Base-by-base conservation (phyloP, 2,797 vertebrate species). In the Ctenopoma multispine region DNA sequence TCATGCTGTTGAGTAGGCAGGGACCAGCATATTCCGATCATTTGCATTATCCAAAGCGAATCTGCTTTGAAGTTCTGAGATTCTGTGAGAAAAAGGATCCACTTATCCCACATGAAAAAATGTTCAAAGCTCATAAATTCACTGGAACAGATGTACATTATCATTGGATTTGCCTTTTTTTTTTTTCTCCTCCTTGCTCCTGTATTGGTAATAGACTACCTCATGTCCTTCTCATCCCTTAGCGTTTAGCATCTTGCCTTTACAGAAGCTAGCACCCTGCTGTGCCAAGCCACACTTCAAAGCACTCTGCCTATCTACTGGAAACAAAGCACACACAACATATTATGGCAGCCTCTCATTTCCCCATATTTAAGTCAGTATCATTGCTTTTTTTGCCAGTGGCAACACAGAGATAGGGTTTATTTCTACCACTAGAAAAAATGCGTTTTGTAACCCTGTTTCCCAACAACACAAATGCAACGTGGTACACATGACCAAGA, bases 81-180 rank as follows among this genome's bases (percentile, higher is more conserved):
- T 96, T 96, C 95, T 95, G 96, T 95, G 95, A 96, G 96, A 96
- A 97, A 96, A 93, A 96, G 93, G 95, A 94, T 96, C 95, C 95
- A 96, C 96, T 98, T 97, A 97, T 96, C 95, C 96, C 92, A 94
- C 95, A 96, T 96, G 95, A 87, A 97, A 96, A 96, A 96, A 96
- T 95, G 93, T 98, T 98, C 96, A 98, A 98, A 98, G 96, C 96
- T 94, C 95, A 96, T 97, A 98, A 97, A 98, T 96, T 96, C 95
- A 94, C 94, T 95, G 96, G 96, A 98, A 98, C 96, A 98, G 96
- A 98, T 98, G 96, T 97, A 98, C 95, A 97, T 97, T 98, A 97
- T 98, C 96, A 96, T 95, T 96, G 96, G 96, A 96, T 97, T 96
- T 95, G 96, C 95, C 93, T 95, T 90, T 92, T 94, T 93, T 87